A percentile compares a stretch with the other conserved stretches of the same genome.
phyloP scores from a whole-genome alignment of 2,797 vertebrate genomes.

The Semotilus atromaculatus region DNA sequence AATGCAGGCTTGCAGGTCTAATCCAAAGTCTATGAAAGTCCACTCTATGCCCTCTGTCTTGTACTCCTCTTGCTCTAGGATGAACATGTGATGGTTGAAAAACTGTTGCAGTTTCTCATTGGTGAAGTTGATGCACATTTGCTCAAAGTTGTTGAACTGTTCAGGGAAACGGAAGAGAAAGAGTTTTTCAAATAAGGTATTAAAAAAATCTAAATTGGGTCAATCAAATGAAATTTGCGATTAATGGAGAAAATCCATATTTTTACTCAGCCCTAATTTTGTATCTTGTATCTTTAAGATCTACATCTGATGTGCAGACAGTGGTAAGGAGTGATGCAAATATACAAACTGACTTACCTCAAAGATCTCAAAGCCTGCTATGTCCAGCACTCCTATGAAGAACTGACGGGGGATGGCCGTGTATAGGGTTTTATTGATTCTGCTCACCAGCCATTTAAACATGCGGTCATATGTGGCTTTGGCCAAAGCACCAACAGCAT shows the following conservation, averaged over 20 bases:
- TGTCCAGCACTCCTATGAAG: slow-evolving; percentile 94
- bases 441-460: slow-evolving; percentile 93
- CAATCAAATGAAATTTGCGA: not conserved
- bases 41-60: slow-evolving; percentile 91
- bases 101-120: slow-evolving; percentile 90
- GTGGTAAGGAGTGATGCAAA: not conserved
- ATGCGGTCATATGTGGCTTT: slow-evolving; percentile 93
- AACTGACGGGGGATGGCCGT: slow-evolving; percentile 88
- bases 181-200: not conserved
- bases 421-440: slow-evolving; percentile 90
- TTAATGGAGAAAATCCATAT: not conserved
- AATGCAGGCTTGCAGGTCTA: slow-evolving; percentile 92
- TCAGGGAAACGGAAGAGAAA: slow-evolving; percentile 42
- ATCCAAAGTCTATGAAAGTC: slow-evolving; percentile 94
- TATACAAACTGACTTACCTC: slow-evolving; percentile 74
- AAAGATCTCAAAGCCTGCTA: slow-evolving; percentile 96
- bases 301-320: not conserved
- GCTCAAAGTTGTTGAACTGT: slow-evolving; percentile 91
- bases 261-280: not conserved
- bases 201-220: not conserved
- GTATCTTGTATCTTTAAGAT: not conserved
- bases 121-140: slow-evolving; percentile 90
- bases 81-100: slow-evolving; percentile 98
- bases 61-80: slow-evolving; percentile 95
- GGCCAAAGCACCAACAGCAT: slow-evolving; percentile 88